Conservation (phyloP, 1,140 invertebrate genomes). For the Amphibalanus amphitrite region DNA sequence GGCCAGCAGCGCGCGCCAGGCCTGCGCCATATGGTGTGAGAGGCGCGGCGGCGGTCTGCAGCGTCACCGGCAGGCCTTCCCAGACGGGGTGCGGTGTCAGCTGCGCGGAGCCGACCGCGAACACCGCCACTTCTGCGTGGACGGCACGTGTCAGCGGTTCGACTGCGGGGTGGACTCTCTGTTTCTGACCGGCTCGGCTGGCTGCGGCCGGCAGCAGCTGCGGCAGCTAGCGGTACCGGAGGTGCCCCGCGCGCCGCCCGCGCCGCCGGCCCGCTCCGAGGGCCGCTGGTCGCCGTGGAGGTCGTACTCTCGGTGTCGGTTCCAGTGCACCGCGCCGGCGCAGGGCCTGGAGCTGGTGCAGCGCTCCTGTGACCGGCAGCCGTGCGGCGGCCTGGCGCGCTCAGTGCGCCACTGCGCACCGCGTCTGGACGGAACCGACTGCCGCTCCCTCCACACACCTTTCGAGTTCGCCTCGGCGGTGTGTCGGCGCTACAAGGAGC, state of each 20-base stretch:
- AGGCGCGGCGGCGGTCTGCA: neutral
- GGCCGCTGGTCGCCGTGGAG: conserved; percentile 30
- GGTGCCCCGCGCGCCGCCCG: neutral
- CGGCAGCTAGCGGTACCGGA: no score
- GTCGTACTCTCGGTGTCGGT: conserved; percentile 37
- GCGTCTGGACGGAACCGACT: conserved; percentile 21
- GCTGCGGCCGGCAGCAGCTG: conserved; percentile 10
- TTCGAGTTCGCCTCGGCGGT: conserved; percentile 47
- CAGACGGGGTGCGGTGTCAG: neutral
- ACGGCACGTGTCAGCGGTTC: conserved; percentile 12
- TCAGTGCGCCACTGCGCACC: conserved; percentile 42
- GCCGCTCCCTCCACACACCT: conserved; percentile 28
- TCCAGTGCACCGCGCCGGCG: conserved; percentile 41
- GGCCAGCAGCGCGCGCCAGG: neutral
- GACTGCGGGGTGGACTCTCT: conserved; percentile 13
- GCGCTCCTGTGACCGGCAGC: conserved; percentile 20
- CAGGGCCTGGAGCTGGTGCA: conserved; percentile 40
- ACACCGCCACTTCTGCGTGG: neutral
- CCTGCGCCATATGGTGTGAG: neutral
- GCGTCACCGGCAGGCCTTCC: neutral
- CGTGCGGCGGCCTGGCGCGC: conserved; percentile 22
- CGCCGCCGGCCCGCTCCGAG: no score
- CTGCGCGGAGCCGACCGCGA: no score
- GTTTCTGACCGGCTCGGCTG: conserved; percentile 13
- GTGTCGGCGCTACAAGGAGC: conserved; percentile 52